Base-by-base conservation (phyloP, 1,140 invertebrate genomes). In the Riptortus pedestris region DNA sequence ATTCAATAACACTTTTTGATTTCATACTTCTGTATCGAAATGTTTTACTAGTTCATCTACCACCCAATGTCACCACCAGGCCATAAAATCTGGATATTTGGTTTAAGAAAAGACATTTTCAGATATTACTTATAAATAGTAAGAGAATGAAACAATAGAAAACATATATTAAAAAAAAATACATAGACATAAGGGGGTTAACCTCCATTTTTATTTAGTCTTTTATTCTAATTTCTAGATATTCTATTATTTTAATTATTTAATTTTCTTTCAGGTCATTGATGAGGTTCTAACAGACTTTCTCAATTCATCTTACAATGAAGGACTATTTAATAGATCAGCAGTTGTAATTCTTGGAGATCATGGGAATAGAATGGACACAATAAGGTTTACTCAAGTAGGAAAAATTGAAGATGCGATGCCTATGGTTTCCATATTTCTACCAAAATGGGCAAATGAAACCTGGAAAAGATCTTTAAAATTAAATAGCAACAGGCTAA, bases 371-470 rank as follows among this genome's bases (percentile, higher is more conserved):
- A 66, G 82, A 22, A 81, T 79, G 67, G 80, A 79, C 45, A 63
- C 68, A 5, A 77, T 83, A 51, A 69, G 80, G 18, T 66, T 73
- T 27, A 80, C 80, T 0, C 73, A 75, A 51, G 72, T 81, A 9
- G 82, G 82, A 0, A 75, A 77, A 66, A 67, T 81, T 7, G 82
- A 84, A 70, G 81, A 82, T 68, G 68, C 77, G 31, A 72, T 83
- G 62, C 82, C 82, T 18, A 80, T 81, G 68, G 73, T 82, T 64
- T 76, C 75, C 55, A 51, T 82, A 1, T 69, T 76, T n/a, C 66
- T 82, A 9, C 80, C 82, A 2, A 64, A 71, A 58, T 75, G 74
- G 71, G 74, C 80, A 55, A 58, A 67, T 7, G 75, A 75, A 1
- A 28, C 71, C 4, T 65, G 76, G 24, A 64, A 67, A 26, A 43